Conservation (phyloP, 2,797 vertebrate genomes). For the Pseudomugil tenellus region DNA sequence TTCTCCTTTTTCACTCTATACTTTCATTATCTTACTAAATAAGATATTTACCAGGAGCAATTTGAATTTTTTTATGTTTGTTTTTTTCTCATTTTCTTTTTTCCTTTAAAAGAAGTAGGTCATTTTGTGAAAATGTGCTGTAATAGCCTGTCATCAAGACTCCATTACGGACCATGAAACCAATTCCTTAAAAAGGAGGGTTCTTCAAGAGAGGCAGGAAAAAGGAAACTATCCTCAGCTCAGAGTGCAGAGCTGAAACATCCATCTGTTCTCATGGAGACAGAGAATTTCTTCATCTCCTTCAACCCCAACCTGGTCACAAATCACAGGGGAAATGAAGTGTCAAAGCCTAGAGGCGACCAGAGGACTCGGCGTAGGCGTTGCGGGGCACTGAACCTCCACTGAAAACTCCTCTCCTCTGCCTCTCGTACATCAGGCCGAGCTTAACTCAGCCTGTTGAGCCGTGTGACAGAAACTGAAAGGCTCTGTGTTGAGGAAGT, state of each 20-base stretch:
- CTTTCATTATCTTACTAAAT: slow-evolving; percentile 32
- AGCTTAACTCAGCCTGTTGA: slow-evolving; percentile 64
- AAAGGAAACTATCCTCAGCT: slow-evolving; percentile 38
- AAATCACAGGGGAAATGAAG: slow-evolving; percentile 78
- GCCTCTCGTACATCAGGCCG: slow-evolving; percentile 70
- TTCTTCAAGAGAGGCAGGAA: slow-evolving; percentile 12
- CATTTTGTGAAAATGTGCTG: slow-evolving; percentile 48
- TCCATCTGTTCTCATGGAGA: slow-evolving; percentile 59
- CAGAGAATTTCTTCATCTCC: slow-evolving; percentile 60
- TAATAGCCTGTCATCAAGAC: slow-evolving; percentile 61
- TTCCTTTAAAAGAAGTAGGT: slow-evolving; percentile 11
- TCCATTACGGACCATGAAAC: slow-evolving; percentile 56
- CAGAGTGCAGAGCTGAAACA: slow-evolving; percentile 45
- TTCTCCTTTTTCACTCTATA: background rate
- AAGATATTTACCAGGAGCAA: slow-evolving; percentile 21
- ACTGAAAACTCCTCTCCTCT: slow-evolving; percentile 41
- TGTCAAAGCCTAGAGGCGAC: slow-evolving; percentile 67
- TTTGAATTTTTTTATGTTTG: slow-evolving; percentile 2
- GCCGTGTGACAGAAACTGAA: slow-evolving; percentile 55
- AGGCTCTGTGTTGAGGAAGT: slow-evolving; percentile 29
- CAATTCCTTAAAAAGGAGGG: slow-evolving; percentile 36
- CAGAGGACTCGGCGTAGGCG: slow-evolving; percentile 43
- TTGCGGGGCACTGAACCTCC: slow-evolving; percentile 41
- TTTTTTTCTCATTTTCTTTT: no score
- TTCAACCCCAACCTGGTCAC: slow-evolving; percentile 73